A percentile compares a stretch with the other conserved stretches of the same genome.
Evolutionary conservation across 1,140 invertebrate species (phyloP).

Genomic region (Harpegnathos saltator): DNA sequence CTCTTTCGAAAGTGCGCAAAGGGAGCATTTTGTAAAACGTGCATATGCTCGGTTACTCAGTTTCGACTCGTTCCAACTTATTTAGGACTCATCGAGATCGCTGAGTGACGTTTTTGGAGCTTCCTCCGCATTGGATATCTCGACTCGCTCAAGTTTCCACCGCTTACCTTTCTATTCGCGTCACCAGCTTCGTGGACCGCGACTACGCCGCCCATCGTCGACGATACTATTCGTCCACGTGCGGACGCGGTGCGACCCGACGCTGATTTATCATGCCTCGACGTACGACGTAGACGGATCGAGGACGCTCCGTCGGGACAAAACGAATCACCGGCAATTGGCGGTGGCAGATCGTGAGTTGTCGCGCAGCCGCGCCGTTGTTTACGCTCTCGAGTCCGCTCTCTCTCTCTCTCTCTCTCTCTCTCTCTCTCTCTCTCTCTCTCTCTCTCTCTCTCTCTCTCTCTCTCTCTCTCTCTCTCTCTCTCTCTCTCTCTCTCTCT

Average conservation of each 20-base stretch:
- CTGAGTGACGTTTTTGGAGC: no score
- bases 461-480: neutral
- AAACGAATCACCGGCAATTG: conserved; percentile 73
- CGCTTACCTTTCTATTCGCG: no score
- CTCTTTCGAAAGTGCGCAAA: no score
- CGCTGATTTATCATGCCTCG: conserved; percentile 74
- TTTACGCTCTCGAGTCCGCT: conserved; percentile 50
- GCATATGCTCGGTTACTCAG: no score
- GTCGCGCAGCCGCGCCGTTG: conserved; percentile 64
- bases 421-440: neutral
- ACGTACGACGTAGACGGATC: conserved; percentile 74
- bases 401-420: neutral
- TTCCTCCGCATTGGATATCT: no score
- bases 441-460: neutral
- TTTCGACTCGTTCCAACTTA: no score
- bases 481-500: neutral
- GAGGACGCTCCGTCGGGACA: conserved; percentile 68
- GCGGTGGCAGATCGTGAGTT: conserved; percentile 71
- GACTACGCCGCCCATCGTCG: conserved; percentile 49
- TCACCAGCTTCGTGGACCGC: no score
- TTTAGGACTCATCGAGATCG: no score
- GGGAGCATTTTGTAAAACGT: no score
- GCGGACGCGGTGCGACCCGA: conserved; percentile 58
- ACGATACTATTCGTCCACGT: conserved; percentile 55
- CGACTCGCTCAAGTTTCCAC: no score